These are phyloP conservation scores for Numenius phaeopus DNA, from an alignment of 2,797 vertebrate species.

Conservation along the genomic window DNA sequence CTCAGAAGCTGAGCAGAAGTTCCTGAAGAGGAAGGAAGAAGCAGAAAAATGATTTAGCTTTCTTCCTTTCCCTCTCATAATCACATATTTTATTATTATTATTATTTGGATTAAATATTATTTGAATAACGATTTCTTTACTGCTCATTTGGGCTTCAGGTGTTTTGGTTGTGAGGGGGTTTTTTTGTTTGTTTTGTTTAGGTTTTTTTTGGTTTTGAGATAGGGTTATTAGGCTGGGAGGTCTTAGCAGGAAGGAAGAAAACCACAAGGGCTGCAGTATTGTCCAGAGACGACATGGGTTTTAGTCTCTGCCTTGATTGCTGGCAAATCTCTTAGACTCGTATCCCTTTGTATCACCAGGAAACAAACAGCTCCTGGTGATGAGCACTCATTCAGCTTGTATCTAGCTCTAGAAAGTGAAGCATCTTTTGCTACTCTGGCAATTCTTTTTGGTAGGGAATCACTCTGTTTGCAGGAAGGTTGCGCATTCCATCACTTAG, in stretches of 20 bases:
- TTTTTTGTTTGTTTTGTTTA: neutral
- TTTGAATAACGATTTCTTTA: neutral
- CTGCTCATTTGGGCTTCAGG: neutral
- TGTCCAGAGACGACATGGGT: neutral
- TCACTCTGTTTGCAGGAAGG: neutral
- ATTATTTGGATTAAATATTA: neutral
- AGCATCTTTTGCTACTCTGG: neutral
- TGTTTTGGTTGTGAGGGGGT: neutral
- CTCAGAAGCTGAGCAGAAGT: neutral
- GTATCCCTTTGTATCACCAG: neutral
- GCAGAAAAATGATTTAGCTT: neutral
- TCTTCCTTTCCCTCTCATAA: neutral
- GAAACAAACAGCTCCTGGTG: neutral
- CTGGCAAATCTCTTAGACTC: neutral
- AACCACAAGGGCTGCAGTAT: neutral
- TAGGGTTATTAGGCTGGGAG: neutral
- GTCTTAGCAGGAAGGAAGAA: neutral
- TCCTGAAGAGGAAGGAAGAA: constrained; percentile 9
- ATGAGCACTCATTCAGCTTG: neutral
- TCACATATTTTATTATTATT: neutral
- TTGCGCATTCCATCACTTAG: rapidly evolving
- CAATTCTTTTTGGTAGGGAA: neutral
- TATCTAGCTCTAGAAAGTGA: neutral
- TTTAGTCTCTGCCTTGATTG: neutral
- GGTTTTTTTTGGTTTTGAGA: neutral